These are phyloP conservation scores for Hycleus phaleratus DNA, from an alignment of 1,140 invertebrate species.

Conservation along the genomic window DNA sequence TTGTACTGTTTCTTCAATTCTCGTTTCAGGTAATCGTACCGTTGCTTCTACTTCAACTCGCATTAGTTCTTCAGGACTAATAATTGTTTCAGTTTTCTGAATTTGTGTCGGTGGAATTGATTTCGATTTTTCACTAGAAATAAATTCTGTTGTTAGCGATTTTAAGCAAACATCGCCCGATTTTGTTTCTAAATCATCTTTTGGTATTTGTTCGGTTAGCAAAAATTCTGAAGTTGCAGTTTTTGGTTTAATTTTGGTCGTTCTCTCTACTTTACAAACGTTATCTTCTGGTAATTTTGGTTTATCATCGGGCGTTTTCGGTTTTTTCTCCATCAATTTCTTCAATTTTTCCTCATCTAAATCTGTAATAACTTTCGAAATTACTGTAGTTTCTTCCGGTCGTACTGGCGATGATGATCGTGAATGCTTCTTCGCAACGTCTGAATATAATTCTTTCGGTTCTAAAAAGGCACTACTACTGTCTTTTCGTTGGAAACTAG, in stretches of 20 bases:
- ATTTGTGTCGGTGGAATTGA: too few species aligned
- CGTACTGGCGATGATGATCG: slow-evolving; percentile 25
- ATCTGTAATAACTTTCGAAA: slow-evolving; percentile 32
- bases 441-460: slow-evolving; percentile 29
- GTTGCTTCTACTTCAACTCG: neutral
- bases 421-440: slow-evolving; percentile 29
- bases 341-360: slow-evolving; percentile 29
- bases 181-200: slow-evolving; percentile 4
- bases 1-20: neutral
- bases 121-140: too few species aligned
- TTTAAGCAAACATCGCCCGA: neutral
- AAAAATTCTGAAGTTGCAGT: slow-evolving; percentile 20
- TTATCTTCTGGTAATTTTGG: slow-evolving; percentile 19
- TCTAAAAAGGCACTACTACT: slow-evolving; percentile 17
- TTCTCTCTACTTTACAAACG: neutral
- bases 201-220: neutral
- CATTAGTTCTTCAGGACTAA: neutral
- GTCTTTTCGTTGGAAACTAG: slow-evolving; percentile 23
- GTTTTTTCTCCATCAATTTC: slow-evolving; percentile 12
- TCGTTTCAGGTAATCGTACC: neutral
- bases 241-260: neutral
- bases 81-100: neutral
- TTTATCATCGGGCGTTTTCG: neutral
- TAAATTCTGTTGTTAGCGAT: too few species aligned
- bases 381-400: slow-evolving; percentile 18